Percentiles rank a stretch among this genome's conserved stretches.
phyloP scores from a whole-genome alignment of 2,888 invertebrate genomes.

The Microdon myrmicae region DNA sequence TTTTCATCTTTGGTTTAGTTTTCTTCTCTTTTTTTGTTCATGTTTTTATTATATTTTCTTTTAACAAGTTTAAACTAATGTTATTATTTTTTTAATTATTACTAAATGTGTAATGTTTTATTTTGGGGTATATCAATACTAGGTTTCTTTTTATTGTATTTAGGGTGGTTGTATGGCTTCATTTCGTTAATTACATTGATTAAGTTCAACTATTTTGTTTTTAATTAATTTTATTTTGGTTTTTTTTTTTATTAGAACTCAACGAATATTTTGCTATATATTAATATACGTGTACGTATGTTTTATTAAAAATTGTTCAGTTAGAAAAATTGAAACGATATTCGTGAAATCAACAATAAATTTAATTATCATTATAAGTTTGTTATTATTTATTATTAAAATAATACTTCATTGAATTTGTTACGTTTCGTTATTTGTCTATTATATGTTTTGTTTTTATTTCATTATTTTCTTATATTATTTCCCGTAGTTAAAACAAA shows the following conservation, averaged over 20 bases:
- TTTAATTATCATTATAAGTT: conserved; percentile 43
- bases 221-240: conserved; percentile 57
- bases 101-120: conserved; percentile 45
- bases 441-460: conserved; percentile 20
- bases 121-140: conserved; percentile 33
- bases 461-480: conserved; percentile 30
- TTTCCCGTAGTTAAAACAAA: conserved; percentile 17
- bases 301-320: conserved; percentile 34
- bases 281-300: too few relatives aligned
- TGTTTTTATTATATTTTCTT: conserved; percentile 33
- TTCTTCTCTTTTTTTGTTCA: conserved; percentile 53
- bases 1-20: conserved; percentile 39
- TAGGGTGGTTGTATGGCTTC: conserved; percentile 39
- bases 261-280: too few relatives aligned
- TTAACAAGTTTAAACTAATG: conserved; percentile 8
- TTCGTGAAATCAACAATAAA: too few relatives aligned
- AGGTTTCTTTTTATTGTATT: conserved; percentile 22
- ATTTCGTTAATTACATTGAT: conserved; percentile 43
- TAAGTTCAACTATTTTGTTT: conserved; percentile 27
- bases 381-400: conserved; percentile 22
- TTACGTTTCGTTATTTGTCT: too few relatives aligned
- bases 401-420: conserved; percentile 20
- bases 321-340: too few relatives aligned
- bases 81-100: conserved; percentile 53
- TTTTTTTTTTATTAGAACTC: too few relatives aligned